Percentiles rank a stretch among this genome's conserved stretches.
These are phyloP conservation scores for Drosophila busckii DNA, from an alignment of 1,140 invertebrate species.

Conservation along the genomic window DNA sequence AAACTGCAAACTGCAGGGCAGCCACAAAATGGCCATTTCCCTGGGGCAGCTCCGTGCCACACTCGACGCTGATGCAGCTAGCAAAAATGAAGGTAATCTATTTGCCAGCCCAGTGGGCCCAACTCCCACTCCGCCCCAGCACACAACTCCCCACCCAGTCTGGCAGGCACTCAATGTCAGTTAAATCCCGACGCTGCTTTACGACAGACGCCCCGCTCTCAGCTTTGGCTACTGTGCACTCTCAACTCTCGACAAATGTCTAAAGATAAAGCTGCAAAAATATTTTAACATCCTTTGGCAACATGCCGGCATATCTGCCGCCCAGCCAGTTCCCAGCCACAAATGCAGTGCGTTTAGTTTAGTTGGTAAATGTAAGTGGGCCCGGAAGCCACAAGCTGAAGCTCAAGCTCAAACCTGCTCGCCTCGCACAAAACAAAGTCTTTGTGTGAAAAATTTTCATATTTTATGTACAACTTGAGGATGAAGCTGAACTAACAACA, in stretches of 20 bases:
- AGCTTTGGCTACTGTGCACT: background rate
- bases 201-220: constrained; percentile 35
- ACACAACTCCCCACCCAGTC: background rate
- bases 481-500: constrained; percentile 10
- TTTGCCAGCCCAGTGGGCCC: constrained; percentile 39
- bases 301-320: constrained; percentile 45
- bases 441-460: constrained; percentile 65
- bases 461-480: constrained; percentile 61
- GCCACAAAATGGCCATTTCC: constrained; percentile 71
- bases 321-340: constrained; percentile 8
- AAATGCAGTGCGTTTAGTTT: constrained; percentile 33
- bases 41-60: constrained; percentile 54
- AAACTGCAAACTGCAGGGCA: constrained; percentile 57
- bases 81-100: constrained; percentile 57
- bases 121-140: too few relatives aligned
- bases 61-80: constrained; percentile 12
- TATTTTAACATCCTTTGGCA: constrained; percentile 76
- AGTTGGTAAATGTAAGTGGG: constrained; percentile 31
- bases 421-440: constrained; percentile 59
- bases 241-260: constrained; percentile 46
- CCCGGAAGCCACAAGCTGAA: constrained; percentile 17
- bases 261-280: constrained; percentile 77
- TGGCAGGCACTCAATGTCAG: constrained; percentile 65
- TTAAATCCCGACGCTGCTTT: constrained; percentile 70
- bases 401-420: constrained; percentile 12